Evolutionary conservation across 2,888 invertebrate genomes (phyloP), one percentile per base, ranked within the genome.

Genomic region (Horisme vitalbata): DNA sequence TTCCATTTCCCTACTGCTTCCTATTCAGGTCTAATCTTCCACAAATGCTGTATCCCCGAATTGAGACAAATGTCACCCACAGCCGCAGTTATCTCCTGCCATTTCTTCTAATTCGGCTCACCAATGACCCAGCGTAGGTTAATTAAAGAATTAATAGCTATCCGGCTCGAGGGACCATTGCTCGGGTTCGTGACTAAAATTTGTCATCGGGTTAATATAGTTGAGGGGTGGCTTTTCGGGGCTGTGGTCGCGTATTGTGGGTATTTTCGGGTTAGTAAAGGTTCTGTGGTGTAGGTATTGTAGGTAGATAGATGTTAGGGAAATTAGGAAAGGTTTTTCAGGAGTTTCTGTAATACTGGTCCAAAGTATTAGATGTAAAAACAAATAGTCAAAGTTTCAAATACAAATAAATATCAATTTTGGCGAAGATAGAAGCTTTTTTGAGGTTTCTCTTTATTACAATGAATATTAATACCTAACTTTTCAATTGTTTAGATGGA

Each of bases 131-230:
- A 61, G 67, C 62, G 69, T 59, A 72, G 75, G 81, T 82, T 86
- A 84, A 86, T 86, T 85, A 83, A 79, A 81, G 80, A 83, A 83
- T 82, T 80, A 79, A 82, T 82, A 74, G 76, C 61, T 49, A 58
- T 61, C 65, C 64, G 50, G 59, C 65, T 63, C 59, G 52, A 45
- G 59, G 64, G 59, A 55, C 61, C 64, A 36, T 58, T 56, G 60
- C 62, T 63, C 58, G 56, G 59, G 61, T 45, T 55, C 71, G 71
- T 75, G 76, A 70, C 74, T 65, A 57, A 74, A 79, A 79, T 79
- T 77, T 75, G 76, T 77, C 75, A 66, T 58, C 51, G 56, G 56
- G 54, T 56, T 59, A 56, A 55, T 56, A 52, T 51, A 43, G 52
- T 49, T 44, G 26, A 44, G 44, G 44, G 49, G 39, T n/a, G 39